These are phyloP conservation scores for Scopus umbretta DNA, from an alignment of 2,113 vertebrate species.

Conservation along the genomic window DNA sequence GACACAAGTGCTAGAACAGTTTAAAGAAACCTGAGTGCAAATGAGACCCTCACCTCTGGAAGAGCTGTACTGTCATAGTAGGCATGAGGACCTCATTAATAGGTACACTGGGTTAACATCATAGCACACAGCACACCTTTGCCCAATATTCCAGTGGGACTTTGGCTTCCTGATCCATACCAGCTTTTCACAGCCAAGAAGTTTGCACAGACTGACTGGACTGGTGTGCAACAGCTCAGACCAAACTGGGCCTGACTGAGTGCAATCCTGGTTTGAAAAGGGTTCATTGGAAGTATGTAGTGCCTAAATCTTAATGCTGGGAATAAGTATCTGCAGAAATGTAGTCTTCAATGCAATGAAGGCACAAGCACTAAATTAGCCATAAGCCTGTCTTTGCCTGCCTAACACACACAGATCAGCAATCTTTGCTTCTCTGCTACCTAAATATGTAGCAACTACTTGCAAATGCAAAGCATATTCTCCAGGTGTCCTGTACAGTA, in stretches of 20 bases:
- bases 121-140: not conserved
- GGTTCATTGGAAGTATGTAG: not conserved
- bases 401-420: not conserved
- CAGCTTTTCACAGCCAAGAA: not conserved
- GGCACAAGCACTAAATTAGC: not conserved
- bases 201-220: not conserved
- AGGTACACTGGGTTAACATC: not conserved
- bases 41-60: not conserved
- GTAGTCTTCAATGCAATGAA: not conserved
- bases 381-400: not conserved
- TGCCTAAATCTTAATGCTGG: not conserved
- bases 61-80: not conserved
- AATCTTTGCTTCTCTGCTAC: not conserved
- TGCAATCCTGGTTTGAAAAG: not conserved
- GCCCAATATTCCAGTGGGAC: not conserved
- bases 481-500: conserved; percentile 10
- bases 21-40: not conserved
- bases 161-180: not conserved
- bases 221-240: not conserved
- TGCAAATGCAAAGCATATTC: not conserved
- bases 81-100: not conserved
- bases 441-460: not conserved
- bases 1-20: not conserved
- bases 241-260: not conserved
- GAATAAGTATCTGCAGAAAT: not conserved